Conservation (phyloP, 1,140 invertebrate species). For the Drosophila ficusphila region DNA sequence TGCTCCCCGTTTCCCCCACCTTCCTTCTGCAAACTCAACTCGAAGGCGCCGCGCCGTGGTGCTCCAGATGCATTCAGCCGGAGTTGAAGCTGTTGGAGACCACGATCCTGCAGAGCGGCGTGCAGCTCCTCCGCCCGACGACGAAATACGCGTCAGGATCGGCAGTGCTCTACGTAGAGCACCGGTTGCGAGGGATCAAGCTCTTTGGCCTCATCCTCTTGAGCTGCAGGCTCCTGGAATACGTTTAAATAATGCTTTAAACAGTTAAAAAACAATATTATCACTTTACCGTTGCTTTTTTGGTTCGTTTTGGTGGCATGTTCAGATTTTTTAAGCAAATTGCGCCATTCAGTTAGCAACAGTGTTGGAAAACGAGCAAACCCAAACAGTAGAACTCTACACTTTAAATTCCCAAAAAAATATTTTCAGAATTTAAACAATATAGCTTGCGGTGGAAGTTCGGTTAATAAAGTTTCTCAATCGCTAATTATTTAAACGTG, state of each 20-base stretch:
- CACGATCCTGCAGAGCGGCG: slow-evolving; percentile 35
- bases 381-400: no score
- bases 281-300: slow-evolving; percentile 11
- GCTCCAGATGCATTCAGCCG: slow-evolving; percentile 60
- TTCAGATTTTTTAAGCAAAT: neutral
- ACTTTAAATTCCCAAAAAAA: no score
- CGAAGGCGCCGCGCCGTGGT: slow-evolving; percentile 68
- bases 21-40: slow-evolving; percentile 42
- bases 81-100: slow-evolving; percentile 55
- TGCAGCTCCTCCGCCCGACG: slow-evolving; percentile 71
- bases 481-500: no score
- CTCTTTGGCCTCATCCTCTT: neutral
- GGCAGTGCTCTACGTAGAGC: slow-evolving; percentile 65
- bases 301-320: slow-evolving; percentile 36
- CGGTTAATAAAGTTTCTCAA: no score
- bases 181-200: slow-evolving; percentile 43
- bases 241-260: neutral
- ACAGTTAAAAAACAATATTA: neutral
- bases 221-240: neutral
- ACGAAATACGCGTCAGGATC: slow-evolving; percentile 71
- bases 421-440: no score
- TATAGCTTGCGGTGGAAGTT: no score
- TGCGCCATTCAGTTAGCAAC: neutral
- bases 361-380: neutral
- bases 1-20: slow-evolving; percentile 18